These are phyloP conservation scores for Aromia moschata DNA, from an alignment of 2,888 invertebrate species.

Conservation along the genomic window DNA sequence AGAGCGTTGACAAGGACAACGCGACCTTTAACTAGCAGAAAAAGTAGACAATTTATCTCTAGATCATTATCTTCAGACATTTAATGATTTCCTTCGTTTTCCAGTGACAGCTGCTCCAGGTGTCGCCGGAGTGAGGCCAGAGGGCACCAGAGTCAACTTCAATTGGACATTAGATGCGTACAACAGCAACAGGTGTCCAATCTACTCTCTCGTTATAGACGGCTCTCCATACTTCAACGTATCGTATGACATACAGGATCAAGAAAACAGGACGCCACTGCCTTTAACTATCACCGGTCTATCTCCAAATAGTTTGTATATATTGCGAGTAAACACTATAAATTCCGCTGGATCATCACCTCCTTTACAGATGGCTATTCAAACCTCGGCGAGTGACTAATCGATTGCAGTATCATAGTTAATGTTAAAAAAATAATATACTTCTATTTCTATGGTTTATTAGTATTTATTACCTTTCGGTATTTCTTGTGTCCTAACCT, in stretches of 20 bases:
- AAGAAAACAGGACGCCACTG: background rate
- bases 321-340: background rate
- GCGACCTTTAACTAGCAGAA: no score
- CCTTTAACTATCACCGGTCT: background rate
- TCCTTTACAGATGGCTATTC: background rate
- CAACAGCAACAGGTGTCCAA: background rate
- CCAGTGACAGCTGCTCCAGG: background rate
- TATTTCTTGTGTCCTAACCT: no score
- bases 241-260: background rate
- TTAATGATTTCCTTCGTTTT: background rate
- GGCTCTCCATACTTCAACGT: background rate
- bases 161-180: background rate
- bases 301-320: background rate
- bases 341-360: background rate
- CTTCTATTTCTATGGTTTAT: no score
- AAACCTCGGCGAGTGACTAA: background rate
- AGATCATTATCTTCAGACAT: background rate
- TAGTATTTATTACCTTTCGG: no score
- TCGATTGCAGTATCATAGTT: no score
- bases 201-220: background rate
- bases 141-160: background rate
- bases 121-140: background rate
- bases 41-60: no score
- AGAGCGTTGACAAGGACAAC: no score
- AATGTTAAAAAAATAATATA: no score